Evolutionary conservation across 2,113 vertebrate genomes (phyloP).

Genomic region (Bubo blakistoni): DNA sequence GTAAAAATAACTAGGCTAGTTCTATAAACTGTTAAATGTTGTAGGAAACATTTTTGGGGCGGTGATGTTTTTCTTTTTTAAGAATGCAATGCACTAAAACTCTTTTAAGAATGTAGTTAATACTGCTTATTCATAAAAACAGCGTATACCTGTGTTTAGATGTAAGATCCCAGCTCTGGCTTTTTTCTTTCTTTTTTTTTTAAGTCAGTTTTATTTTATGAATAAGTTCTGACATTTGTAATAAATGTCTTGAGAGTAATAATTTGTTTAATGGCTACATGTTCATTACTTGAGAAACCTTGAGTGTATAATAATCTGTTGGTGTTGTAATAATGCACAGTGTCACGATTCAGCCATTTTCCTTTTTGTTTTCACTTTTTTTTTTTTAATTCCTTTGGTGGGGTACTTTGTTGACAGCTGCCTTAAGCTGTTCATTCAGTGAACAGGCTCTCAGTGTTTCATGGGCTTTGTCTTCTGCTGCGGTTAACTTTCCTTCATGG

Average conservation of each 20-base stretch:
- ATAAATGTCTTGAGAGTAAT: conserved; percentile 82
- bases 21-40: conserved; percentile 74
- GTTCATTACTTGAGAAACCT: conserved; percentile 75
- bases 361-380: not conserved
- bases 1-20: conserved; percentile 69
- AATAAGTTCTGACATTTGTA: conserved; percentile 81
- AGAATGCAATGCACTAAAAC: conserved; percentile 88
- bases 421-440: conserved; percentile 69
- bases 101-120: conserved; percentile 89
- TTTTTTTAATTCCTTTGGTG: conserved; percentile 18
- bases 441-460: conserved; percentile 67
- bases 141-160: conserved; percentile 79
- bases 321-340: conserved; percentile 59
- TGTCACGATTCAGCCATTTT: conserved; percentile 35
- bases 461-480: conserved; percentile 59
- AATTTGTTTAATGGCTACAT: conserved; percentile 75
- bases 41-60: conserved; percentile 68
- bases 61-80: conserved; percentile 73
- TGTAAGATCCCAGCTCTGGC: conserved; percentile 74
- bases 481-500: conserved; percentile 27
- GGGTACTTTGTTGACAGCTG: conserved; percentile 64
- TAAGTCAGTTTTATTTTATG: conserved; percentile 78
- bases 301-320: conserved; percentile 60
- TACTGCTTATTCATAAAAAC: conserved; percentile 80
- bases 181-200: conserved; percentile 4